Base-by-base conservation (phyloP, 2,113 vertebrate species). In the Phocoena sinus region DNA sequence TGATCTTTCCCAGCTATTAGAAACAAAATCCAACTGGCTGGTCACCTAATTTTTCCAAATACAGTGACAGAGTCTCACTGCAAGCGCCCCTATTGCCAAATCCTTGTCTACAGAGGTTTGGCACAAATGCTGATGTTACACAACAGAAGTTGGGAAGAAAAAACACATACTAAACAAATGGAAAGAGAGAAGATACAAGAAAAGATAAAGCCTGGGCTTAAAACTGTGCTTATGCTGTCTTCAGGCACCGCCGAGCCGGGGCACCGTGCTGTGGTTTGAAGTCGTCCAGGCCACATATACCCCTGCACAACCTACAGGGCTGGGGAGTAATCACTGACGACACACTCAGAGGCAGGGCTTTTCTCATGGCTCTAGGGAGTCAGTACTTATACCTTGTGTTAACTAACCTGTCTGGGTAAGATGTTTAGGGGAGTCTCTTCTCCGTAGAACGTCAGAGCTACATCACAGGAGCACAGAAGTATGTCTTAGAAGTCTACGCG, bases 171-270 rank as follows among this genome's bases (percentile, higher is more conserved):
- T 18, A 82, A 74, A 25, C 50, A 58, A 76, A 31, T 4, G 41
- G 7, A 36, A 23, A n/a, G 82, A 41, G 15, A 41, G 65, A 21
- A 70, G 76, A 58, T 14, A n/a, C 1, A 56, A 44, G 70, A 10
- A 17, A 47, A 68, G 36, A 23, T 4, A 8, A 28, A 76, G 56
- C 9, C 25, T 17, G 56, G 26, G 8, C 18, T 62, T 56, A 31
- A 8, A 18, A 15, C 0, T 2, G 38, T 14, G 8, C 20, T 65
- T 21, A 58, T 0, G 10, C 0, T 84, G 3, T 58, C 21, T 3
- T 3, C 53, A 12, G 31, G 44, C 36, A 23, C 44, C 12, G 17
- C 13, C 9, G 23, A 21, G 26, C 41, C 28, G 8, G 18, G 20
- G n/a, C 0, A 0, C 38, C 15, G 15, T 12, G 15, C 33, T 60